A percentile compares a stretch with the other conserved stretches of the same genome.
These are phyloP conservation scores for Limnothrissa miodon DNA, from an alignment of 2,113 vertebrate genomes.

Conservation along the genomic window DNA sequence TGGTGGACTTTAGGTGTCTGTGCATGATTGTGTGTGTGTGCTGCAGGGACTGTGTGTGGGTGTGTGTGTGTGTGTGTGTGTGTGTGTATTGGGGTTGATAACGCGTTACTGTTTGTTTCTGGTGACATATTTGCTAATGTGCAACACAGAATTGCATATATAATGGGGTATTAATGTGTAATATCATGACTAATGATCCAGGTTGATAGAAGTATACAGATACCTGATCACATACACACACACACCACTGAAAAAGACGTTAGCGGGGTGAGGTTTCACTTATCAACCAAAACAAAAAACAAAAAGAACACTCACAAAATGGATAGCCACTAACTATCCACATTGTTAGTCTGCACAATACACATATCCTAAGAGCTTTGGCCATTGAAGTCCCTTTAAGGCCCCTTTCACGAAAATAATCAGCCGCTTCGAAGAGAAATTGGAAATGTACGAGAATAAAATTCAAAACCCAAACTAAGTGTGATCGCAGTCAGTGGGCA, in stretches of 20 bases:
- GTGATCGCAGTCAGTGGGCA: background rate
- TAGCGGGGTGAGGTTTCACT: background rate
- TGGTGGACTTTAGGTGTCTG: slow-evolving; percentile 1
- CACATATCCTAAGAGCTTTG: background rate
- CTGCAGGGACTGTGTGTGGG: background rate
- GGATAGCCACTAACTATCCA: background rate
- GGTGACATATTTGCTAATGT: slow-evolving; percentile 19
- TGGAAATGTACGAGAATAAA: background rate
- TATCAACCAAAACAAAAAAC: background rate
- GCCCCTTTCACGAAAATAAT: background rate
- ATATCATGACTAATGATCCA: slow-evolving; percentile 14
- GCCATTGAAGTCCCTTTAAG: background rate
- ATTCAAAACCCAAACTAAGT: background rate
- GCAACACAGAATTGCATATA: background rate
- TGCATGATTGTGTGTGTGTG: background rate
- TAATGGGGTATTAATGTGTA: slow-evolving; percentile 18
- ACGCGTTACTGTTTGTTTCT: slow-evolving; percentile 6
- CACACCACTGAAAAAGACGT: background rate
- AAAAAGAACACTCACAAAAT: background rate
- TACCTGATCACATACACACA: background rate
- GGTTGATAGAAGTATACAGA: background rate
- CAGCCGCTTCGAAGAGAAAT: background rate
- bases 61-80: slow-evolving; percentile 2
- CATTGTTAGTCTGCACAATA: background rate
- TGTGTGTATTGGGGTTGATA: background rate